These are phyloP conservation scores for Xenopus laevis DNA, from an alignment of 2,113 vertebrate species.

Conservation along the genomic window DNA sequence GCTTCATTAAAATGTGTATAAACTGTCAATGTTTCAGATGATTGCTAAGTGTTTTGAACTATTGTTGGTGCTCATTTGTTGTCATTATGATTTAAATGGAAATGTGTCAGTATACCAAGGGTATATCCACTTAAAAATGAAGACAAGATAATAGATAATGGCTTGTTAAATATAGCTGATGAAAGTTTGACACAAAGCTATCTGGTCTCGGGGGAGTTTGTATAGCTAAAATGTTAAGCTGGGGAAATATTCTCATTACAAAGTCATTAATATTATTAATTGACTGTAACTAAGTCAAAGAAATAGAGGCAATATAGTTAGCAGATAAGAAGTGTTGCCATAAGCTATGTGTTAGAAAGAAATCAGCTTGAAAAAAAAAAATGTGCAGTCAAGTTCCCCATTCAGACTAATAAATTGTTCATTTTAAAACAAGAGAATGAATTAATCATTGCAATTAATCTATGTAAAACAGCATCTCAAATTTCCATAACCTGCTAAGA, in stretches of 20 bases:
- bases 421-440: conserved; percentile 42
- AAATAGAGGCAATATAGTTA: conserved; percentile 40
- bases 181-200: conserved; percentile 34
- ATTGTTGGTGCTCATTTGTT: conserved; percentile 10
- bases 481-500: conserved; percentile 30
- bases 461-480: conserved; percentile 41
- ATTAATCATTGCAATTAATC: conserved; percentile 45
- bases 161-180: conserved; percentile 33
- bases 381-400: conserved; percentile 25
- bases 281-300: conserved; percentile 44
- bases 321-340: conserved; percentile 42
- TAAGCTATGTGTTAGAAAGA: conserved; percentile 30
- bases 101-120: conserved; percentile 8
- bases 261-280: conserved; percentile 46
- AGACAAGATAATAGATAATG: conserved; percentile 25
- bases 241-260: conserved; percentile 40
- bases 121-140: conserved; percentile 11
- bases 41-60: not conserved
- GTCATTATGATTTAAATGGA: conserved; percentile 6
- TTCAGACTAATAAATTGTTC: conserved; percentile 41
- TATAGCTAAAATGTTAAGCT: conserved; percentile 40
- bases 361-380: conserved; percentile 32
- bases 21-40: not conserved
- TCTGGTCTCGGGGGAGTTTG: conserved; percentile 20
- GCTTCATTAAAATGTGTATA: not conserved